phyloP scores from a whole-genome alignment of 2,113 vertebrate genomes.

The Petaurus breviceps region DNA sequence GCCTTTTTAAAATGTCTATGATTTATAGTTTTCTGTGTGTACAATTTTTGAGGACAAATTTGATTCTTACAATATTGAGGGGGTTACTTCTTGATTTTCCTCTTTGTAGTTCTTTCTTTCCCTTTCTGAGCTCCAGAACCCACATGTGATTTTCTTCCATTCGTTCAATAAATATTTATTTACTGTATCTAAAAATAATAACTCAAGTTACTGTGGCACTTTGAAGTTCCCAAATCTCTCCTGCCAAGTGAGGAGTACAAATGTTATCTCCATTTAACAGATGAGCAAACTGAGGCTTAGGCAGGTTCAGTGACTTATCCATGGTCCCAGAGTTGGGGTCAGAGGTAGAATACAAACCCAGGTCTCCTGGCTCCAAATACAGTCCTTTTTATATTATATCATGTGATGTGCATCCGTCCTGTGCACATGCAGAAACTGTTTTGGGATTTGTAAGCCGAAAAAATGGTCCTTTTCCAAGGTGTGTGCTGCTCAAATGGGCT shows the following conservation, averaged over 20 bases:
- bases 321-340: not conserved
- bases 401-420: not conserved
- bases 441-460: not conserved
- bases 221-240: not conserved
- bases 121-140: not conserved
- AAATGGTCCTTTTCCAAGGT: not conserved
- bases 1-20: not conserved
- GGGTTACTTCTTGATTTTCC: not conserved
- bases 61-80: not conserved
- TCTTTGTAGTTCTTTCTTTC: not conserved
- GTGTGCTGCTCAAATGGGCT: not conserved
- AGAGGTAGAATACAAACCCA: not conserved
- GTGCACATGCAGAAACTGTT: not conserved
- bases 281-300: not conserved
- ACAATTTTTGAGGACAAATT: constrained; percentile 18
- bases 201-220: not conserved
- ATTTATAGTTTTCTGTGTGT: not conserved
- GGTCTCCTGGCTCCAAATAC: not conserved
- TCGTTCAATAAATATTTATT: not conserved
- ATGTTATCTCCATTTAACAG: not conserved
- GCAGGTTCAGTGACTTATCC: not conserved
- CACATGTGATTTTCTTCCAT: not conserved
- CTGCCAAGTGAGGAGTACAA: not conserved
- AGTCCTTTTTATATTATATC: not conserved
- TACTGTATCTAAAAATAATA: not conserved